Evolutionary conservation across 1,140 invertebrate species (phyloP).

Genomic region (Bombus pascuorum): DNA sequence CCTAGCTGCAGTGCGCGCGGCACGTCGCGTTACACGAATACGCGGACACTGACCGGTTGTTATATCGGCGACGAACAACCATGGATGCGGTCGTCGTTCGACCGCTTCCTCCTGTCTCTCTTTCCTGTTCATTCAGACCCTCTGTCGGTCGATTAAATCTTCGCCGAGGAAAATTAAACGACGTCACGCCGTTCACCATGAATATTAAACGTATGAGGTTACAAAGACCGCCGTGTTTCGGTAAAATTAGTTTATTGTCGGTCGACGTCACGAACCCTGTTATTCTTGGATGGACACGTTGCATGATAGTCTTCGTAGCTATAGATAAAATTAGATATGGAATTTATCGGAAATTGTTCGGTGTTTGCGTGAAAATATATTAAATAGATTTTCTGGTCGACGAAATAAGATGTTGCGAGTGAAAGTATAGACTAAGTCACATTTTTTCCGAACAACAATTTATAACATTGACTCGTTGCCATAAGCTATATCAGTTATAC

Average conservation of each 20-base stretch:
- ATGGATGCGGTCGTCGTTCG: background rate
- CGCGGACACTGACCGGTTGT: background rate
- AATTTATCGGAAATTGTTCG: too few species aligned
- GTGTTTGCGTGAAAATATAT: too few species aligned
- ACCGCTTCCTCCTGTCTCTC: background rate
- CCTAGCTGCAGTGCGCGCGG: background rate
- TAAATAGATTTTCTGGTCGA: too few species aligned
- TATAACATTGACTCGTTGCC: too few species aligned
- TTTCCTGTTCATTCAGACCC: too few species aligned
- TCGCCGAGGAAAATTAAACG: background rate
- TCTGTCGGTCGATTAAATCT: slow-evolving; percentile 14
- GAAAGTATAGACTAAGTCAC: too few species aligned
- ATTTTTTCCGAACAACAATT: too few species aligned
- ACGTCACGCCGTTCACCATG: background rate
- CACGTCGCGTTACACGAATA: slow-evolving; percentile 9
- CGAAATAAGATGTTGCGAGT: too few species aligned
- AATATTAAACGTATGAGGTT: background rate
- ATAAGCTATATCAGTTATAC: too few species aligned
- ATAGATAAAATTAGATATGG: too few species aligned
- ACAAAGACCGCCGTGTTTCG: background rate
- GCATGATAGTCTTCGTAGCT: background rate
- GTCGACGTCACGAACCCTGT: background rate
- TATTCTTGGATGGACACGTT: background rate
- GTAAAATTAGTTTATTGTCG: slow-evolving; percentile 14
- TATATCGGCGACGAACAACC: background rate